These are phyloP conservation scores for Cherax quadricarinatus DNA, from an alignment of 1,140 invertebrate species.

Conservation along the genomic window DNA sequence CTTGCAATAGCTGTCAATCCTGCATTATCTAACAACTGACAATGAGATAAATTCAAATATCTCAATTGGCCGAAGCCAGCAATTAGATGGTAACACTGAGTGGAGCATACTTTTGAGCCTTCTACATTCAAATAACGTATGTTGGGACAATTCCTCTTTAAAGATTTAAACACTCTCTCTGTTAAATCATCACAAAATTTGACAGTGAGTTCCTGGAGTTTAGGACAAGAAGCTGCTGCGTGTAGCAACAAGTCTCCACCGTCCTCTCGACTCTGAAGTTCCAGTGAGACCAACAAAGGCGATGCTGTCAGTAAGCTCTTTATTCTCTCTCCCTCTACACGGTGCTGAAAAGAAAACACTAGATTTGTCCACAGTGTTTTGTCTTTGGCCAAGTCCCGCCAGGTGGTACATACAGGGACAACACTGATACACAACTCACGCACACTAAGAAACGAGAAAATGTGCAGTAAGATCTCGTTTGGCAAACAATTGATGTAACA, in stretches of 20 bases:
- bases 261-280: slow-evolving; percentile 45
- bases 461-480: slow-evolving; percentile 28
- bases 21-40: slow-evolving; percentile 58
- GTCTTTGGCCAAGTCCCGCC: slow-evolving; percentile 32
- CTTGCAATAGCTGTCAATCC: slow-evolving; percentile 62
- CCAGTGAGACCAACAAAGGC: slow-evolving; percentile 3
- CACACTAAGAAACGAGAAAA: slow-evolving; percentile 47
- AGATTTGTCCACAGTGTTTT: slow-evolving; percentile 36
- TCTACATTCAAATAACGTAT: slow-evolving; percentile 61
- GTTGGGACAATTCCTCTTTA: slow-evolving; percentile 55
- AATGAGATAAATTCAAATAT: slow-evolving; percentile 72
- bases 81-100: slow-evolving; percentile 48
- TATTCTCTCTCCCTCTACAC: slow-evolving; percentile 27
- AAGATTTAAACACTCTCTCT: slow-evolving; percentile 15
- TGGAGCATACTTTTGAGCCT: slow-evolving; percentile 36
- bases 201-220: slow-evolving; percentile 41
- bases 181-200: slow-evolving; percentile 64
- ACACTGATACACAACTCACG: slow-evolving; percentile 34
- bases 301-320: background rate
- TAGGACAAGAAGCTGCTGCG: slow-evolving; percentile 43
- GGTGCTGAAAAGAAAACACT: slow-evolving; percentile 28
- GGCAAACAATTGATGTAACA: slow-evolving; percentile 33
- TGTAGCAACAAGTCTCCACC: slow-evolving; percentile 34
- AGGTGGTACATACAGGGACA: slow-evolving; percentile 25
- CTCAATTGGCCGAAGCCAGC: slow-evolving; percentile 44